Percentiles rank a stretch among this genome's conserved stretches.
Evolutionary conservation across 1,140 invertebrate species (phyloP).

Genomic region (fruit fly (Drosophila melanogaster)): DNA sequence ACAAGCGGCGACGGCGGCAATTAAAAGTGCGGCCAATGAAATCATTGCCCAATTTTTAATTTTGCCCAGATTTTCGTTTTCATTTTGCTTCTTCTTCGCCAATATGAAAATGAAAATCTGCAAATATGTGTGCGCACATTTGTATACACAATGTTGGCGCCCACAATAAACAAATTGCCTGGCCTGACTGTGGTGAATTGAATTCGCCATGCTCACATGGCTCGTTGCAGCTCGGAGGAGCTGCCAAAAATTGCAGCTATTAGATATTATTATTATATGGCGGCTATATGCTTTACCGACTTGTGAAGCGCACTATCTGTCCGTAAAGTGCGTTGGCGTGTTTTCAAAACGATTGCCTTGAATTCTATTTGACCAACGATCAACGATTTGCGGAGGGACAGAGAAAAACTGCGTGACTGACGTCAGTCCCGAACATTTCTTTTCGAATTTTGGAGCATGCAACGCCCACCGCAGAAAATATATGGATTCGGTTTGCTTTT

Average conservation of each 20-base stretch:
- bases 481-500: constrained; percentile 29
- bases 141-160: constrained; percentile 59
- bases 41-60: constrained; percentile 56
- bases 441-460: constrained; percentile 52
- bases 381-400: constrained; percentile 6
- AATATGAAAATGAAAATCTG: constrained; percentile 17
- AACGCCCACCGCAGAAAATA: constrained; percentile 59
- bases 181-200: constrained; percentile 71
- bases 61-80: constrained; percentile 8
- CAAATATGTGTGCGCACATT: constrained; percentile 33
- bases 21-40: constrained; percentile 70
- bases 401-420: constrained; percentile 53
- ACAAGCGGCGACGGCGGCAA: constrained; percentile 46
- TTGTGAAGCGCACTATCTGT: constrained; percentile 26
- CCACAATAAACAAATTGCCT: constrained; percentile 79
- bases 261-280: constrained; percentile 47
- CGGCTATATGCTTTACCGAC: constrained; percentile 25
- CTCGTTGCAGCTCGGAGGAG: constrained; percentile 60
- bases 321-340: constrained; percentile 61
- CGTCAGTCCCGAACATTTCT: constrained; percentile 56
- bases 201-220: constrained; percentile 56
- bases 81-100: constrained; percentile 2
- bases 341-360: constrained; percentile 76
- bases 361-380: constrained; percentile 51
- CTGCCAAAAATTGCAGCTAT: constrained; percentile 65